phyloP scores from a whole-genome alignment of 2,888 invertebrate species.

The Drosophila pseudotakahashii region DNA sequence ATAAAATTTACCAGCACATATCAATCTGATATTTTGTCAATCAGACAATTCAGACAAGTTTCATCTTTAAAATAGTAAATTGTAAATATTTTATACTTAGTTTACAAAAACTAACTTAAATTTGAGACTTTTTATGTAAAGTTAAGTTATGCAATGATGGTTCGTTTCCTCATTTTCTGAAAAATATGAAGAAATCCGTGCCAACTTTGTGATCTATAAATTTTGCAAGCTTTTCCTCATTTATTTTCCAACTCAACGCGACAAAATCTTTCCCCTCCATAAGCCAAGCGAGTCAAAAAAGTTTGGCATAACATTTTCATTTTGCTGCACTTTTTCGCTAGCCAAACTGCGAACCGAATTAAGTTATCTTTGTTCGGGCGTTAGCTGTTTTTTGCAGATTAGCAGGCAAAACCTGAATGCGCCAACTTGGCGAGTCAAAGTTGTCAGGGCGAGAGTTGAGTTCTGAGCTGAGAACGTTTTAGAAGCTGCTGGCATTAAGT shows the following conservation, averaged over 20 bases:
- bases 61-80: too few species aligned
- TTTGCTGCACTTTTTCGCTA: conserved; percentile 38
- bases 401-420: conserved; percentile 28
- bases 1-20: too few species aligned
- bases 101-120: too few species aligned
- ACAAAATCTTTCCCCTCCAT: conserved; percentile 14
- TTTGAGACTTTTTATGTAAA: too few species aligned
- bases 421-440: conserved; percentile 44
- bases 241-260: conserved; percentile 3
- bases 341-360: conserved; percentile 35
- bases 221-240: not conserved
- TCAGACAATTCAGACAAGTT: too few species aligned
- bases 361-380: conserved; percentile 36
- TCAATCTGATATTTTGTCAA: too few species aligned
- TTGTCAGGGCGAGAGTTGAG: conserved; percentile 25
- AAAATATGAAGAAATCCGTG: conserved; percentile 1
- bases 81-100: too few species aligned
- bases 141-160: too few species aligned
- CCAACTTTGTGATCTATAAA: conserved; percentile 15
- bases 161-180: too few species aligned
- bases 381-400: conserved; percentile 39
- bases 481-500: conserved; percentile 22
- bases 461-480: not conserved
- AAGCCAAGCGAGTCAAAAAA: conserved; percentile 34
- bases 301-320: conserved; percentile 43